Percentiles rank a stretch among this genome's conserved stretches.
phyloP scores from a whole-genome alignment of 2,113 vertebrate species.

The Oncorhynchus nerka region DNA sequence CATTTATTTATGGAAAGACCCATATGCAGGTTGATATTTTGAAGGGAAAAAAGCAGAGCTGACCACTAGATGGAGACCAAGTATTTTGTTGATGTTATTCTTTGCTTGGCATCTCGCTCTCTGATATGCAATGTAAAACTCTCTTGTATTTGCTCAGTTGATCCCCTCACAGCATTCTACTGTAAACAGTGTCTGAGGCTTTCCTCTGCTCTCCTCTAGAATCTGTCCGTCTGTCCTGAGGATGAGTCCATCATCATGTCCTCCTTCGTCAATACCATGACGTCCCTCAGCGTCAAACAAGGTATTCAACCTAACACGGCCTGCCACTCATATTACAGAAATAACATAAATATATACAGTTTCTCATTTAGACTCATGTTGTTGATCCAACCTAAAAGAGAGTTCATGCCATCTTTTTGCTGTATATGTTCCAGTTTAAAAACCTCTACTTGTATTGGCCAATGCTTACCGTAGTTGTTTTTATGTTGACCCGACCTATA shows the following conservation, averaged over 20 bases:
- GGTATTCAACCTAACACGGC: conserved; percentile 70
- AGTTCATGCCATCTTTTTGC: too few species aligned
- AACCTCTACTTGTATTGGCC: too few species aligned
- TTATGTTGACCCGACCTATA: too few species aligned
- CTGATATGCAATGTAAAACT: neutral
- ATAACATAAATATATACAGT: too few species aligned
- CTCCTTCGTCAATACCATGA: conserved; percentile 99
- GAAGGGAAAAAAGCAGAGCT: conserved; percentile 44
- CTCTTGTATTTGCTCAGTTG: neutral
- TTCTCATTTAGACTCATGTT: too few species aligned
- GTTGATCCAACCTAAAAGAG: too few species aligned
- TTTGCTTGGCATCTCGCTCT: neutral
- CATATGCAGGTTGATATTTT: neutral
- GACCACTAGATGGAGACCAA: conserved; percentile 49
- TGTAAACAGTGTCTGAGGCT: neutral
- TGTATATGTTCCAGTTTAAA: too few species aligned
- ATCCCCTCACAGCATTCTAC: neutral
- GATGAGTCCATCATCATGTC: conserved; percentile 99
- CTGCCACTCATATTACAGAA: neutral
- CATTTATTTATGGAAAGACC: too few species aligned
- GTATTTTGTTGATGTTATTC: neutral
- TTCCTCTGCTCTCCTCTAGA: conserved; percentile 68
- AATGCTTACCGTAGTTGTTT: too few species aligned
- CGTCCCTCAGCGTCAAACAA: conserved; percentile 96
- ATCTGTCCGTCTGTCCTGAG: conserved; percentile 97